Evolutionary conservation across 2,113 vertebrate genomes (phyloP).

Genomic region (Pelecanoides urinatrix): DNA sequence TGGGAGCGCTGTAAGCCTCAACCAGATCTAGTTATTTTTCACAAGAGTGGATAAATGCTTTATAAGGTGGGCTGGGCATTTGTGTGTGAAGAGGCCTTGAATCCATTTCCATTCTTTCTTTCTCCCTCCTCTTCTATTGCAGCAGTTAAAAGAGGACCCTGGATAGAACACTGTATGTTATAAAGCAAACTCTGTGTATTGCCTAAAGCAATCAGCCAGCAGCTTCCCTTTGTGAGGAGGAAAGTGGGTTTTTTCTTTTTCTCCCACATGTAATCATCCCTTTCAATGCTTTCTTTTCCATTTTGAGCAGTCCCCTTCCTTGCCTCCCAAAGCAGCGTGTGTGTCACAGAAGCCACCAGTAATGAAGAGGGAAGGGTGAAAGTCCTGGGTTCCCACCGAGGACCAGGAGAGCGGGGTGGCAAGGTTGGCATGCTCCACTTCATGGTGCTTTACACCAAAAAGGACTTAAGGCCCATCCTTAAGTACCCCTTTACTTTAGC

Average conservation of each 20-base stretch:
- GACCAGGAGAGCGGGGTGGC: not conserved
- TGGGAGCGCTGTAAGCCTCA: not conserved
- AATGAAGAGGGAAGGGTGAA: not conserved
- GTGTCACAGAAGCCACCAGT: not conserved
- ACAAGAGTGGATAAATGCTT: not conserved
- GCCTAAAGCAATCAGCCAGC: constrained; percentile 47
- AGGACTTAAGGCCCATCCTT: not conserved
- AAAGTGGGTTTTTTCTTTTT: constrained; percentile 19
- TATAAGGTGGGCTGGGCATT: not conserved
- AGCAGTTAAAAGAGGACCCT: constrained; percentile 39
- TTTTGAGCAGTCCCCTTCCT: not conserved
- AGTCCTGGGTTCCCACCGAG: not conserved
- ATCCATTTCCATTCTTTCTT: constrained; percentile 17
- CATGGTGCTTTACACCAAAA: not conserved
- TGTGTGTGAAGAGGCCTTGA: constrained; percentile 7
- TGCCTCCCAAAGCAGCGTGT: not conserved
- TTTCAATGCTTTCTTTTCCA: not conserved
- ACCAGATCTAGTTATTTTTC: not conserved
- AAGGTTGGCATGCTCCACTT: not conserved
- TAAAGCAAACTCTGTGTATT: constrained; percentile 30
- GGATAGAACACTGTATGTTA: constrained; percentile 5
- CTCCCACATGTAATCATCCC: not conserved
- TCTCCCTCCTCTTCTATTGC: constrained; percentile 1
- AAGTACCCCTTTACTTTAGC: not conserved
- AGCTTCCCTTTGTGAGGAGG: constrained; percentile 3